Evolutionary conservation across 2,113 vertebrate genomes (phyloP).

Genomic region (Oncorhynchus nerka): DNA sequence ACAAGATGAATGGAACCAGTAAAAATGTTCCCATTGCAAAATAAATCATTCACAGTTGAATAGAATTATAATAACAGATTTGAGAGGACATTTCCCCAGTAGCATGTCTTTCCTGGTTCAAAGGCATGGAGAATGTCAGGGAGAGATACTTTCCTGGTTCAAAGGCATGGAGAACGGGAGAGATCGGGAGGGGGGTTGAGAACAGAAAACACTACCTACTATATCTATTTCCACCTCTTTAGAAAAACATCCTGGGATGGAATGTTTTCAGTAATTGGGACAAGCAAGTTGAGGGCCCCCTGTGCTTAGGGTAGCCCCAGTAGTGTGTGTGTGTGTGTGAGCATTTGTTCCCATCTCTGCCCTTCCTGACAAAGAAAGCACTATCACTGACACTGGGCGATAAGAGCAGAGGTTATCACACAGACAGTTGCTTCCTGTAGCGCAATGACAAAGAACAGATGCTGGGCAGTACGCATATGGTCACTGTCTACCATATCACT

Average conservation of each 20-base stretch:
- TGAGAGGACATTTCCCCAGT: no score
- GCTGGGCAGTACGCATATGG: neutral
- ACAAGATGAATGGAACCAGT: no score
- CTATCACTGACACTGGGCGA: neutral
- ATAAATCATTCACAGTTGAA: no score
- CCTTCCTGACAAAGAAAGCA: constrained; percentile 6
- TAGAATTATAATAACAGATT: no score
- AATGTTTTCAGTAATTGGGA: constrained; percentile 23
- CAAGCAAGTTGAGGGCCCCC: constrained; percentile 16
- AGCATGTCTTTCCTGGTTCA: neutral
- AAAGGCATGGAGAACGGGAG: neutral
- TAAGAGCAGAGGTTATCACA: neutral
- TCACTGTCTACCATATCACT: neutral
- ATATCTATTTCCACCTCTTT: neutral
- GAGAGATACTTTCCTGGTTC: neutral
- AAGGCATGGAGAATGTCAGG: neutral
- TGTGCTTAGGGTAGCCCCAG: neutral
- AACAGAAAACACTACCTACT: neutral
- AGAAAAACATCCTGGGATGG: constrained; percentile 25
- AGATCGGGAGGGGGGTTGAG: neutral
- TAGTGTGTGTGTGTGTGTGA: neutral
- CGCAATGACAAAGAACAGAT: neutral
- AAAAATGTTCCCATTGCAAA: no score
- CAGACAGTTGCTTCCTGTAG: neutral
- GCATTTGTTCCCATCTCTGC: constrained; percentile 13